Evolutionary conservation across 2,113 vertebrate genomes (phyloP).

Genomic region (Seriola rivoliana): DNA sequence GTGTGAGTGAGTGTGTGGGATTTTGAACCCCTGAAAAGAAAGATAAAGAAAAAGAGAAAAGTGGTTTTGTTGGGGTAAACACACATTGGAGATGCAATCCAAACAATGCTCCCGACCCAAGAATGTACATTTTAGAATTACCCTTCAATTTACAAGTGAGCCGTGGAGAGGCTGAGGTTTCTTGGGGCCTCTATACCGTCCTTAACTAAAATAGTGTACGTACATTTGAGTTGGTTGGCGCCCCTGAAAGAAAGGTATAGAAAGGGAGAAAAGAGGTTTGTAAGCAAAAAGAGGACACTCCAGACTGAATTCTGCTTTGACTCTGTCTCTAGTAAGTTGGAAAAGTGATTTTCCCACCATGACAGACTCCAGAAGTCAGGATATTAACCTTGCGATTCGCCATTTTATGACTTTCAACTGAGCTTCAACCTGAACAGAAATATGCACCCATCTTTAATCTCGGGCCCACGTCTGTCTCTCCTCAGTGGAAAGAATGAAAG

Average conservation of each 20-base stretch:
- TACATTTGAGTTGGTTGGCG: neutral
- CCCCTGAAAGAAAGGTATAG: too few species aligned
- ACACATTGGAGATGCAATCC: neutral
- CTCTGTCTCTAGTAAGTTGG: neutral
- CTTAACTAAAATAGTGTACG: neutral
- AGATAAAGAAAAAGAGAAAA: neutral
- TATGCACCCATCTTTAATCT: constrained; percentile 26
- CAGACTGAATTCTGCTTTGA: neutral
- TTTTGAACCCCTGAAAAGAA: too few species aligned
- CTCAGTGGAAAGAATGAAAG: constrained; percentile 28
- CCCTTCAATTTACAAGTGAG: neutral
- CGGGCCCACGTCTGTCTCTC: neutral
- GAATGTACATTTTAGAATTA: constrained; percentile 3
- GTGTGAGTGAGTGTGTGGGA: too few species aligned
- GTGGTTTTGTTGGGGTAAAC: constrained; percentile 4
- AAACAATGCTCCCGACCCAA: neutral
- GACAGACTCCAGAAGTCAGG: constrained; percentile 13
- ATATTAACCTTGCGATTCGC: constrained; percentile 32
- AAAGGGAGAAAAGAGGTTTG: neutral
- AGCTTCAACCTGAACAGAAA: constrained; percentile 16
- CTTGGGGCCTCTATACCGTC: neutral
- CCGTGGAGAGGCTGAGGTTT: neutral
- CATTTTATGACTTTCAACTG: constrained; percentile 32
- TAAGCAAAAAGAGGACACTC: neutral
- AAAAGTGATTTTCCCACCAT: constrained; percentile 4